phyloP scores from a whole-genome alignment of 2,888 invertebrate genomes.

The Liodrosophila aerea region DNA sequence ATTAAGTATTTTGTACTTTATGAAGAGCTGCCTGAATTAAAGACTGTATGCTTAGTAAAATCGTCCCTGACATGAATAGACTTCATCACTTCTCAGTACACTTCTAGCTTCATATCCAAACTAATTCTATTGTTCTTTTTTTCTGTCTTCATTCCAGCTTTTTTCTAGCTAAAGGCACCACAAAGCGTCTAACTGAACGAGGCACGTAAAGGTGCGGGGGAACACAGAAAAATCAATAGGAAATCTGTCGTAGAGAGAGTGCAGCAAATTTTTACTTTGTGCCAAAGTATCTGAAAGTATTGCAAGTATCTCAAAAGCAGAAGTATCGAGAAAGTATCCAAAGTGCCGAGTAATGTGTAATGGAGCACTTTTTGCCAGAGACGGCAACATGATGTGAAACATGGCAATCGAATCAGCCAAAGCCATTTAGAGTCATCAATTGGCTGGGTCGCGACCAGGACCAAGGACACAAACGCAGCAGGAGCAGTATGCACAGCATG shows the following conservation, averaged over 20 bases:
- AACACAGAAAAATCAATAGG: too few relatives aligned
- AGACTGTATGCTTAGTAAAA: too few relatives aligned
- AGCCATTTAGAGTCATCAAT: slow-evolving; percentile 76
- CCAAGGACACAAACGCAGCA: slow-evolving; percentile 18
- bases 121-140: background rate
- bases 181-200: background rate
- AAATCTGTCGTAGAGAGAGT: slow-evolving; percentile 14
- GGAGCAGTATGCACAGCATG: slow-evolving; percentile 58
- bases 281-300: slow-evolving; percentile 25
- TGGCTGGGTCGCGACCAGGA: slow-evolving; percentile 55
- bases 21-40: too few relatives aligned
- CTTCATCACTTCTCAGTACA: too few relatives aligned
- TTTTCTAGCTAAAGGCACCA: too few relatives aligned
- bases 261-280: slow-evolving; percentile 39
- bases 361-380: slow-evolving; percentile 69
- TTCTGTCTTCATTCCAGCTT: too few relatives aligned
- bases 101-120: too few relatives aligned
- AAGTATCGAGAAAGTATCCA: slow-evolving; percentile 38
- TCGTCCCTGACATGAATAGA: too few relatives aligned
- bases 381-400: slow-evolving; percentile 74
- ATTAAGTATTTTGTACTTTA: too few relatives aligned
- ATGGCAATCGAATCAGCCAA: slow-evolving; percentile 75
- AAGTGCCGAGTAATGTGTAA: slow-evolving; percentile 75
- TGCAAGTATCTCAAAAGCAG: slow-evolving; percentile 34
- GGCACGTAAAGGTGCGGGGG: background rate